A percentile compares a stretch with the other conserved stretches of the same genome.
These are phyloP conservation scores for Chaetorhynchus papuensis DNA, from an alignment of 2,113 vertebrate genomes.

Conservation along the genomic window DNA sequence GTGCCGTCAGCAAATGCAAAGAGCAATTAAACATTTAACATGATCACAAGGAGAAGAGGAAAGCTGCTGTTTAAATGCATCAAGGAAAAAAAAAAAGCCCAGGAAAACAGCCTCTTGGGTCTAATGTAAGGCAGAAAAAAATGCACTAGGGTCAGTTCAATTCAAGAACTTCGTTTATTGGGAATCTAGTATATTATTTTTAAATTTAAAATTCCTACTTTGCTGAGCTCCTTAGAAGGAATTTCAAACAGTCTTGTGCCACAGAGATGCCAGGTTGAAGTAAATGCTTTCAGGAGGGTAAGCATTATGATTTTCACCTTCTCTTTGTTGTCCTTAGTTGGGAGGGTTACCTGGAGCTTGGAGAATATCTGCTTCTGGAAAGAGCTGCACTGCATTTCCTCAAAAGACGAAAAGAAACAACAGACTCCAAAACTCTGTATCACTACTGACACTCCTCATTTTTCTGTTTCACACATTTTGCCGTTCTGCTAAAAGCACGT, in stretches of 20 bases:
- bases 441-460: background rate
- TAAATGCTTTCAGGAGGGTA: background rate
- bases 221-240: background rate
- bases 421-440: background rate
- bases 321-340: background rate
- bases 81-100: background rate
- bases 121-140: background rate
- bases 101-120: background rate
- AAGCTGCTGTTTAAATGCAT: constrained; percentile 4
- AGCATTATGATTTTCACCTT: background rate
- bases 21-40: constrained; percentile 67
- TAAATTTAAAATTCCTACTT: background rate
- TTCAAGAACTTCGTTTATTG: background rate
- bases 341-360: background rate
- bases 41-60: constrained; percentile 35
- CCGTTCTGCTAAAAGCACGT: background rate
- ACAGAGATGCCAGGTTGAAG: background rate
- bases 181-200: background rate
- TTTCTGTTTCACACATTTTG: background rate
- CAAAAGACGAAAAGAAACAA: background rate
- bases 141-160: background rate
- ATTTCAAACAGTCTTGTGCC: background rate
- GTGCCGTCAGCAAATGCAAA: constrained; percentile 53
- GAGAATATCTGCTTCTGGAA: constrained; percentile 7
- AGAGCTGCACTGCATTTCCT: background rate